These are phyloP conservation scores for Drosophila grimshawi DNA, from an alignment of 1,140 invertebrate species.

Conservation along the genomic window DNA sequence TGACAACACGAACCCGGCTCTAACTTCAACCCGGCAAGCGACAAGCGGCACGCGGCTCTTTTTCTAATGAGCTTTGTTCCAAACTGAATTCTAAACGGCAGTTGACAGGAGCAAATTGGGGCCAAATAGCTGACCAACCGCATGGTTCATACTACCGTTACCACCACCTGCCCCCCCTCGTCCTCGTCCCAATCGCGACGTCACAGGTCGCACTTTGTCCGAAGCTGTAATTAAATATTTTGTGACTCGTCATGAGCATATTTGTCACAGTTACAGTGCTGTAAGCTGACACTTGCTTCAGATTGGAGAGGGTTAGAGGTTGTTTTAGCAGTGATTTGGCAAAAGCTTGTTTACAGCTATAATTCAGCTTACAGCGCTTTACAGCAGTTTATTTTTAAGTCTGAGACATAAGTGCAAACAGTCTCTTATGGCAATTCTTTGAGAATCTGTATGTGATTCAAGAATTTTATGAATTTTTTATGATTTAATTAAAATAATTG, in stretches of 20 bases:
- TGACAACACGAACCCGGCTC: constrained; percentile 24
- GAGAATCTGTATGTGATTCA: too few relatives aligned
- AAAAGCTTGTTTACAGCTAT: constrained; percentile 9
- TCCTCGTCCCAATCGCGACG: constrained; percentile 1
- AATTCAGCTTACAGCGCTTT: background rate
- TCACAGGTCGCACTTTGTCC: constrained; percentile 23
- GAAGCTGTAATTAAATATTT: constrained; percentile 40
- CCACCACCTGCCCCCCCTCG: background rate
- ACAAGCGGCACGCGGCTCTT: constrained; percentile 56
- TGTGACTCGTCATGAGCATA: constrained; percentile 28
- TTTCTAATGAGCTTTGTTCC: constrained; percentile 57
- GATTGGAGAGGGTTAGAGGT: constrained; percentile 12
- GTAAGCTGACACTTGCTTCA: background rate
- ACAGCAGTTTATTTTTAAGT: background rate
- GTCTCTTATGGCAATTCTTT: too few relatives aligned
- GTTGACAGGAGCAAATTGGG: constrained; percentile 51
- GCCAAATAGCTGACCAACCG: constrained; percentile 23
- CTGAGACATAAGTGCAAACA: too few relatives aligned
- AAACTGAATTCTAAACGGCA: constrained; percentile 48
- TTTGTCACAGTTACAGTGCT: constrained; percentile 25
- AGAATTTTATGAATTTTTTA: background rate
- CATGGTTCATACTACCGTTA: background rate
- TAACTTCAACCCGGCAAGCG: background rate
- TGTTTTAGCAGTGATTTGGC: constrained; percentile 24
- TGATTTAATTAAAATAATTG: too few relatives aligned